These are phyloP conservation scores for Homarus americanus DNA, from an alignment of 1,140 invertebrate genomes.

Conservation along the genomic window DNA sequence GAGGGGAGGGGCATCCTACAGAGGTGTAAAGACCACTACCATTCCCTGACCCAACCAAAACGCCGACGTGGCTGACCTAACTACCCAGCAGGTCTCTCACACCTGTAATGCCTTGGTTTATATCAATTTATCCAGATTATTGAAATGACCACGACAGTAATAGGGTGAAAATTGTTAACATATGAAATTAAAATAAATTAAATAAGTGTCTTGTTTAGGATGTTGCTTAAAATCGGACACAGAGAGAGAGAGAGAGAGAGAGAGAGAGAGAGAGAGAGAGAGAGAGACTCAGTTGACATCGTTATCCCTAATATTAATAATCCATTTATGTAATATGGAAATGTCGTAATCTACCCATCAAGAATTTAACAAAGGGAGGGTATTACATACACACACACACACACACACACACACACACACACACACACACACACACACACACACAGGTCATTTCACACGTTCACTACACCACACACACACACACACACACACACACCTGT, in stretches of 20 bases:
- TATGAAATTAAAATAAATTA: neutral
- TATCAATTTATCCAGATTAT: neutral
- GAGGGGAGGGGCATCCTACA: no score
- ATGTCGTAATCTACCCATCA: no score
- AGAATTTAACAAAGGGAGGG: neutral
- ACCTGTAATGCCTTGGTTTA: neutral
- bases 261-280: slow-evolving; percentile 25
- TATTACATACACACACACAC: no score
- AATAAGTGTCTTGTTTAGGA: no score
- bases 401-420: neutral
- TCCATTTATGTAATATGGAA: no score
- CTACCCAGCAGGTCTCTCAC: neutral
- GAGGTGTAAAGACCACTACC: no score
- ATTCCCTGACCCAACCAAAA: neutral
- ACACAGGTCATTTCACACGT: no score
- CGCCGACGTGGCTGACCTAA: no score
- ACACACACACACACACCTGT: no score
- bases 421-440: neutral
- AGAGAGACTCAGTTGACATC: neutral
- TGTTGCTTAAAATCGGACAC: neutral
- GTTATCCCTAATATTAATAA: no score
- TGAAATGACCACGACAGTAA: neutral
- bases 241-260: slow-evolving; percentile 25
- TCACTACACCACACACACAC: neutral
- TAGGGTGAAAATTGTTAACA: neutral